Evolutionary conservation across 2,797 vertebrate genomes (phyloP).

Genomic region (Gila robusta): DNA sequence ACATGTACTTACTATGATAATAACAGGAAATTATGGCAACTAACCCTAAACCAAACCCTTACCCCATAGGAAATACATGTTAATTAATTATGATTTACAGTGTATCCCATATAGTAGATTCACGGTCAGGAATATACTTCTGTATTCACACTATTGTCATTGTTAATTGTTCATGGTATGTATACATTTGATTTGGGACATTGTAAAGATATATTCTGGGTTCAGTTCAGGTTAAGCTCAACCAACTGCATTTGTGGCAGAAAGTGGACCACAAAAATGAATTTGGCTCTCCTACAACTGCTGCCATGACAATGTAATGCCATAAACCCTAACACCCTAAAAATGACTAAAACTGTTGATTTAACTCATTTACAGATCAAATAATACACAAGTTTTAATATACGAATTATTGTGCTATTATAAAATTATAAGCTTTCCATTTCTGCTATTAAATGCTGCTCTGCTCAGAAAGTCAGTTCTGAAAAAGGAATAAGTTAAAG

Average conservation of each 20-base stretch:
- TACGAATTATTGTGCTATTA: background rate
- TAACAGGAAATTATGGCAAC: background rate
- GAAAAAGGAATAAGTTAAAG: background rate
- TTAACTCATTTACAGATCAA: background rate
- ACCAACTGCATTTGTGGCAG: background rate
- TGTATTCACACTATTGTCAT: background rate
- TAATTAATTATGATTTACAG: background rate
- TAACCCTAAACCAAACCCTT: background rate
- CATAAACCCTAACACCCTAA: background rate
- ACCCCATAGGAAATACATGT: background rate
- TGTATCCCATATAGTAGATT: background rate
- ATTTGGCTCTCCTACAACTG: background rate
- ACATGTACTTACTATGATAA: background rate
- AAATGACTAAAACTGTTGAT: background rate
- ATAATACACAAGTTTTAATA: background rate
- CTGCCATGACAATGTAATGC: background rate
- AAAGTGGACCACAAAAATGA: background rate
- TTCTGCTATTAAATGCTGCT: background rate
- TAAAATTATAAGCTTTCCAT: background rate
- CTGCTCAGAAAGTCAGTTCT: background rate
- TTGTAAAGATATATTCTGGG: background rate
- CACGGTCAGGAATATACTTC: too few relatives aligned
- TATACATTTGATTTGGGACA: too few relatives aligned
- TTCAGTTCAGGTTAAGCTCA: background rate
- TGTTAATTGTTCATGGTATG: background rate